A percentile compares a stretch with the other conserved stretches of the same genome.
Evolutionary conservation across 2,888 invertebrate species (phyloP).

Genomic region (Microctonus aethiopoides): DNA sequence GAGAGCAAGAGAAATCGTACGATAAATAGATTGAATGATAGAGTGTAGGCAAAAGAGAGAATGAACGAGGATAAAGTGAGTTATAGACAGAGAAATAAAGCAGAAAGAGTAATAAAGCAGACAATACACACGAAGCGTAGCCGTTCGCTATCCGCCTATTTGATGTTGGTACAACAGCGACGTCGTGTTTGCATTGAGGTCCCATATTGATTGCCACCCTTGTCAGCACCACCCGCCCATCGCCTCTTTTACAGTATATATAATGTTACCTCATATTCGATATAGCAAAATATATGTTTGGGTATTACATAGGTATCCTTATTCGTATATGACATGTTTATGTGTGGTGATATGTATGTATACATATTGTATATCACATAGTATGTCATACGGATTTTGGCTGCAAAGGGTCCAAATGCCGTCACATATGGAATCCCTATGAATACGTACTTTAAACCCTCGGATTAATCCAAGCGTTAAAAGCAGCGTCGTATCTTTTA

Average conservation of each 20-base stretch:
- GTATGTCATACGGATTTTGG: slow-evolving; percentile 29
- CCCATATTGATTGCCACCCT: slow-evolving; percentile 68
- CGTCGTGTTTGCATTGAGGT: slow-evolving; percentile 67
- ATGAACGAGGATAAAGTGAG: slow-evolving; percentile 37
- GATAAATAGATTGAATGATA: slow-evolving; percentile 34
- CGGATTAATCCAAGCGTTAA: slow-evolving; percentile 24
- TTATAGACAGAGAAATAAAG: background rate
- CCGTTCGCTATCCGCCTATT: slow-evolving; percentile 67
- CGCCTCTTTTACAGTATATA: slow-evolving; percentile 43
- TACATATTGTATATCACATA: slow-evolving; percentile 15
- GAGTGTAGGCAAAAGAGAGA: slow-evolving; percentile 32
- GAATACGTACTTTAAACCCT: slow-evolving; percentile 21
- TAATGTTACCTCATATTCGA: slow-evolving; percentile 56
- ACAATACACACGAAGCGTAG: slow-evolving; percentile 58
- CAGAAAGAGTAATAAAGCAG: slow-evolving; percentile 55
- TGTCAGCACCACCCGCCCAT: slow-evolving; percentile 54
- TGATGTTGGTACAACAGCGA: slow-evolving; percentile 68
- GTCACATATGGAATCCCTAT: slow-evolving; percentile 24
- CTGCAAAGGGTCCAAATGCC: slow-evolving; percentile 8
- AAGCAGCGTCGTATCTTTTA: slow-evolving; percentile 59
- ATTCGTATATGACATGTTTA: too few species aligned
- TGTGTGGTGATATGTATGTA: slow-evolving; percentile 10
- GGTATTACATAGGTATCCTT: too few species aligned
- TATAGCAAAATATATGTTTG: background rate
- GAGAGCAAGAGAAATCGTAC: slow-evolving; percentile 29